Percentiles rank a stretch among this genome's conserved stretches.
phyloP scores from a whole-genome alignment of 92 coral and sea anemone species.

The Phymanthus crucifer region DNA sequence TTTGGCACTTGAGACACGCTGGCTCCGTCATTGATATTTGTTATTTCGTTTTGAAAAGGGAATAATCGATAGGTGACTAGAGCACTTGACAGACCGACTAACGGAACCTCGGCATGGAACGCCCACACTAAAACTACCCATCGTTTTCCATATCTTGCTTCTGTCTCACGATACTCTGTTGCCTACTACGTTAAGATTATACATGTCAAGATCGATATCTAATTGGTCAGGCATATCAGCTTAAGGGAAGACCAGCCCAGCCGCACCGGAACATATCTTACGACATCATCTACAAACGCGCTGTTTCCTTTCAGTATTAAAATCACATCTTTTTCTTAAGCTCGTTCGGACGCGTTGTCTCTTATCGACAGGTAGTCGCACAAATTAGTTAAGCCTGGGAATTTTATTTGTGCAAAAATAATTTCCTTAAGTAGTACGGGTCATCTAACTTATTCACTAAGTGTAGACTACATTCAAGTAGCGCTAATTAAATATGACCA shows the following conservation, averaged over 20 bases:
- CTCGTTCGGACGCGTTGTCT: neutral
- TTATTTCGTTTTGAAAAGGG: conserved; percentile 12
- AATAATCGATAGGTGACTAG: conserved; percentile 9
- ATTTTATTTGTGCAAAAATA: neutral
- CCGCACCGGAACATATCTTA: neutral
- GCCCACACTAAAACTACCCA: conserved; percentile 28
- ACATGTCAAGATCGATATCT: conserved; percentile 4
- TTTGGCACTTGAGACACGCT: conserved; percentile 11
- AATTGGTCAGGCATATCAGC: neutral
- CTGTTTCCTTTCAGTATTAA: neutral
- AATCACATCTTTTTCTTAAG: neutral
- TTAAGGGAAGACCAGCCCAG: neutral
- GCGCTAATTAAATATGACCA: neutral
- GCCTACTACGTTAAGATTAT: neutral
- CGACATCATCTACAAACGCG: neutral
- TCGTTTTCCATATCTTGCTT: neutral
- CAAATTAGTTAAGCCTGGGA: neutral
- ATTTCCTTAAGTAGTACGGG: neutral
- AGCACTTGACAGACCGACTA: conserved; percentile 3
- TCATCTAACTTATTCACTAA: neutral
- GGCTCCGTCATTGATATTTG: conserved; percentile 29
- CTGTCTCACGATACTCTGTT: conserved; percentile 3
- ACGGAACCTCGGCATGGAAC: conserved; percentile 27
- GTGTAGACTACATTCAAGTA: neutral
- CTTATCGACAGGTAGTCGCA: conserved; percentile 1